Percentiles rank a stretch among this genome's conserved stretches.
Evolutionary conservation across 2,113 vertebrate species (phyloP).

Genomic region (Nanger granti): DNA sequence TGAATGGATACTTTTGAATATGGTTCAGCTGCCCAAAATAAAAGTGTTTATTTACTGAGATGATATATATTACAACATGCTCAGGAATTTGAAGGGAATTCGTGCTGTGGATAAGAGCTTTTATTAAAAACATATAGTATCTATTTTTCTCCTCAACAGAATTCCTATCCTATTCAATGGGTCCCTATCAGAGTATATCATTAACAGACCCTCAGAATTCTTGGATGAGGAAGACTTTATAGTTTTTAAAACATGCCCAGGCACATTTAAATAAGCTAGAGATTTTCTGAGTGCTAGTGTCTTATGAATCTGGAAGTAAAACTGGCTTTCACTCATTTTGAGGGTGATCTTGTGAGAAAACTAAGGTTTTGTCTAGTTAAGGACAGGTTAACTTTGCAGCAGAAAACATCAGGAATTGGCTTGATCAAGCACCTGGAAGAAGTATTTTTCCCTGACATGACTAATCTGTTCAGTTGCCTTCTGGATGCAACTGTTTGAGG

Average conservation of each 20-base stretch:
- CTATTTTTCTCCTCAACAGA: not conserved
- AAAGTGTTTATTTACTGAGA: constrained; percentile 1
- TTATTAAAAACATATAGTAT: constrained; percentile 6
- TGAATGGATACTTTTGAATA: constrained; percentile 31
- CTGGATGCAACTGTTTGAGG: not conserved
- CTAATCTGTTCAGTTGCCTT: not conserved
- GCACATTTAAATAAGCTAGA: not conserved
- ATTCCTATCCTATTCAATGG: not conserved
- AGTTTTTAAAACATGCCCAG: not conserved
- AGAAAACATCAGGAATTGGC: not conserved
- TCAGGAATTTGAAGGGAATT: not conserved
- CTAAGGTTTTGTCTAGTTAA: not conserved
- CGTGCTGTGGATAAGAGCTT: not conserved
- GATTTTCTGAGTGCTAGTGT: not conserved
- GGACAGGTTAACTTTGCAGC: not conserved
- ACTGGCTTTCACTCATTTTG: not conserved
- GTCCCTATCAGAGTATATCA: not conserved
- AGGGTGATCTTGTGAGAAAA: not conserved
- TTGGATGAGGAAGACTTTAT: not conserved
- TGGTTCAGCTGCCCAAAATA: constrained; percentile 1
- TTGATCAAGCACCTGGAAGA: not conserved
- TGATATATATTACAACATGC: constrained; percentile 17
- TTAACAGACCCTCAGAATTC: not conserved
- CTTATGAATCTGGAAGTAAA: not conserved
- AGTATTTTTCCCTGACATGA: not conserved